A percentile compares a stretch with the other conserved stretches of the same genome.
These are phyloP conservation scores for Sesia bembeciformis DNA, from an alignment of 2,888 invertebrate genomes.

Conservation along the genomic window DNA sequence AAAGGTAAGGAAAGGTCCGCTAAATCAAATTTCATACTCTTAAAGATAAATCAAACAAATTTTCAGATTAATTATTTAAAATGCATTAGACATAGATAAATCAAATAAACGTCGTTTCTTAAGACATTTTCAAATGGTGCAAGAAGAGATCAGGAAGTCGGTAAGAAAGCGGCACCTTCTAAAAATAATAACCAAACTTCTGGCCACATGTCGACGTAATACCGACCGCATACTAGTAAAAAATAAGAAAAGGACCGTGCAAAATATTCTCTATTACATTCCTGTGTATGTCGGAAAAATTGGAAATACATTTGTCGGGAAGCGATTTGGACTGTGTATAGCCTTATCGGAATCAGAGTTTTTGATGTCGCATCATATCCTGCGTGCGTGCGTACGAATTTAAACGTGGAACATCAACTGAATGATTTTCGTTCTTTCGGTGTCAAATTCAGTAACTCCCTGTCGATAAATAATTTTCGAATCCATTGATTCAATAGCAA, in stretches of 20 bases:
- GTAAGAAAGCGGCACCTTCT: slow-evolving; percentile 10
- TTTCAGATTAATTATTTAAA: no score
- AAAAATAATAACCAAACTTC: slow-evolving; percentile 58
- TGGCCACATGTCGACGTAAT: slow-evolving; percentile 62
- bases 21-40: no score
- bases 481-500: no score
- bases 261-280: slow-evolving; percentile 62
- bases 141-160: no score
- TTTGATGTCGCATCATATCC: slow-evolving; percentile 3
- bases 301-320: slow-evolving; percentile 53
- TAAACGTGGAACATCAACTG: neutral
- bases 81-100: no score
- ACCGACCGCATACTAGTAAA: slow-evolving; percentile 55
- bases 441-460: no score
- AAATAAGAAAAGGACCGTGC: slow-evolving; percentile 58
- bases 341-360: slow-evolving; percentile 16
- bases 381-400: neutral
- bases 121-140: no score
- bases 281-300: slow-evolving; percentile 43
- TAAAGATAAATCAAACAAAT: no score
- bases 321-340: slow-evolving; percentile 24
- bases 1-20: no score
- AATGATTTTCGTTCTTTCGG: no score
- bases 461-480: no score
- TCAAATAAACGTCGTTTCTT: no score